phyloP scores from a whole-genome alignment of 2,888 invertebrate genomes.

The Macrosiphum euphorbiae region DNA sequence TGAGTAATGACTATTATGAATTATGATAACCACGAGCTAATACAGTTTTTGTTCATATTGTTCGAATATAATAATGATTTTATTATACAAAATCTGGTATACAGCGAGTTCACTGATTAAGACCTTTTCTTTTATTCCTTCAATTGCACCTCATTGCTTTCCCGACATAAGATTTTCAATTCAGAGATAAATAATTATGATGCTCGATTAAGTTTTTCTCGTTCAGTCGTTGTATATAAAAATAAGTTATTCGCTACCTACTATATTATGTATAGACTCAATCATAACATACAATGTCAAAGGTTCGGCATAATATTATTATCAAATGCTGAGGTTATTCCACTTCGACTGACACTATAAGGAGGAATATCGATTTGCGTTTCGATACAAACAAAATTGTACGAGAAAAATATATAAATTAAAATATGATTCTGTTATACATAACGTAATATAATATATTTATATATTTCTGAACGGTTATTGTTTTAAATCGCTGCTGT shows the following conservation, averaged over 20 bases:
- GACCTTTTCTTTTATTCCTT: neutral
- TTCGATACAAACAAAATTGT: neutral
- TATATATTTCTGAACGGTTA: neutral
- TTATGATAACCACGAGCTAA: neutral
- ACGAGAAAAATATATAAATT: neutral
- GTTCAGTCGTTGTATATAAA: neutral
- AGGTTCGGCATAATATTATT: neutral
- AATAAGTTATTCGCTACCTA: neutral
- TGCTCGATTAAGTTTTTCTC: neutral
- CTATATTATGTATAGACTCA: neutral
- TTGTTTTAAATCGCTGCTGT: neutral
- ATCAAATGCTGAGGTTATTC: neutral
- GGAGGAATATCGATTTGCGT: neutral
- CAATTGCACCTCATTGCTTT: neutral
- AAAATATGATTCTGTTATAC: neutral
- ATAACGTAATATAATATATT: too few relatives aligned
- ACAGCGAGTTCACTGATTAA: neutral
- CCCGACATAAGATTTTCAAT: neutral
- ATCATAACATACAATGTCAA: neutral
- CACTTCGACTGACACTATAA: neutral
- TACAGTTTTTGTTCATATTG: neutral
- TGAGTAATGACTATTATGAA: neutral
- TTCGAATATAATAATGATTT: neutral
- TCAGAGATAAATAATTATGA: neutral
- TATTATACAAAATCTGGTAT: neutral